Conservation (phyloP, 2,797 vertebrate genomes). For the Crax fasciolata region DNA sequence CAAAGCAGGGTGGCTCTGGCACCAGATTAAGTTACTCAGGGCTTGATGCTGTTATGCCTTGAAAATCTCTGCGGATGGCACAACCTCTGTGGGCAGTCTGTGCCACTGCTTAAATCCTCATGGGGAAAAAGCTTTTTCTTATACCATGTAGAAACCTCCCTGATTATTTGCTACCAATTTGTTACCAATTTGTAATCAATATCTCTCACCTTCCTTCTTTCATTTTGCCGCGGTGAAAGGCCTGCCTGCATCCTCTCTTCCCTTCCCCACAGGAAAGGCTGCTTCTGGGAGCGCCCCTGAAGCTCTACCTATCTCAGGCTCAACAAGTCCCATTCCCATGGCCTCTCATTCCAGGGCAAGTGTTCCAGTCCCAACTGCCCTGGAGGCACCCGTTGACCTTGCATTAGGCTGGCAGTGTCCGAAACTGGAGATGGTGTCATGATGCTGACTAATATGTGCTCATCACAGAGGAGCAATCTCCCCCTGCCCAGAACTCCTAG, state of each 20-base stretch:
- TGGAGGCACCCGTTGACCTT: background rate
- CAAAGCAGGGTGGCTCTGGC: background rate
- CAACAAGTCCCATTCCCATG: background rate
- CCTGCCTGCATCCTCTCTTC: background rate
- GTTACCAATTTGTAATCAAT: background rate
- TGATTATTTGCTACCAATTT: background rate
- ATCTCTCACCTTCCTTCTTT: background rate
- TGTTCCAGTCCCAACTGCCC: rapidly evolving
- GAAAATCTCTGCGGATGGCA: background rate
- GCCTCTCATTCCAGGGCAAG: background rate
- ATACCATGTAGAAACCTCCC: background rate
- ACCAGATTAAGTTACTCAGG: background rate
- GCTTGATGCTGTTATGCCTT: background rate
- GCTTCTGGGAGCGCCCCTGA: background rate
- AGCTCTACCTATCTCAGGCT: background rate
- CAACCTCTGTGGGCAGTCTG: background rate
- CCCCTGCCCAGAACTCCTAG: background rate
- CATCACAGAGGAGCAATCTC: background rate
- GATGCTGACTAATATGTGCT: background rate
- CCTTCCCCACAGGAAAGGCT: background rate
- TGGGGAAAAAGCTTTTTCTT: background rate
- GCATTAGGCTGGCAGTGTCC: background rate
- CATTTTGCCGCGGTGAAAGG: background rate
- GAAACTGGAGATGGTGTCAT: background rate
- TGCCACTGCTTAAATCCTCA: background rate